phyloP scores from a whole-genome alignment of 2,888 invertebrate genomes.

The Oscheius sp. region DNA sequence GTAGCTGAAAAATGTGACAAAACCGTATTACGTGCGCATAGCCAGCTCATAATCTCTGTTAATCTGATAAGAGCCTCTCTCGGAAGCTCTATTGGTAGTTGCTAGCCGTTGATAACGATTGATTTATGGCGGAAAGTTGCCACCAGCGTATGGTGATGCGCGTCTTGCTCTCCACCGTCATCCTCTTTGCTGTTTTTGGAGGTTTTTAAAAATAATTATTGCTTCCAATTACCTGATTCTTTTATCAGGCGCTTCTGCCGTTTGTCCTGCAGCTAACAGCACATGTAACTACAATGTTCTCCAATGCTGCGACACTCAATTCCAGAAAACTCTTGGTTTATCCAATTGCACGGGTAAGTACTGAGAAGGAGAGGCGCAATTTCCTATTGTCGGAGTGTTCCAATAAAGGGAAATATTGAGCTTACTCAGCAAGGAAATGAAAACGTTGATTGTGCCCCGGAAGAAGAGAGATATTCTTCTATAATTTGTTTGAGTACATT shows the following conservation, averaged over 20 bases:
- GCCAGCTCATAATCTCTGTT: conserved; percentile 23
- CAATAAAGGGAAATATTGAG: no score
- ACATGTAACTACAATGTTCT: conserved; percentile 31
- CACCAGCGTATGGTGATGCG: conserved; percentile 24
- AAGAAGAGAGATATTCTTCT: neutral
- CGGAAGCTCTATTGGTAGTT: conserved; percentile 30
- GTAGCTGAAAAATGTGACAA: conserved; percentile 17
- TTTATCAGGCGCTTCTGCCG: neutral
- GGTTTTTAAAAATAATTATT: no score
- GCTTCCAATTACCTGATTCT: no score
- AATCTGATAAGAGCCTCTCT: conserved; percentile 27
- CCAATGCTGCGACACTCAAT: conserved; percentile 38
- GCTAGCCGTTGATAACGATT: conserved; percentile 25
- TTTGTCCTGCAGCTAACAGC: neutral
- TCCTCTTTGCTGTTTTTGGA: neutral
- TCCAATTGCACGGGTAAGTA: conserved; percentile 35
- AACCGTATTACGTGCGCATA: neutral
- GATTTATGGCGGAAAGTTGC: conserved; percentile 29
- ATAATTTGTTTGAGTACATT: neutral
- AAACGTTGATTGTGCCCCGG: no score
- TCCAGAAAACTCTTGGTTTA: conserved; percentile 33
- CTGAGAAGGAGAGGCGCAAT: no score
- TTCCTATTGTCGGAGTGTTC: no score
- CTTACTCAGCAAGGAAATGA: neutral
- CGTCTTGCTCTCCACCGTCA: neutral